Base-by-base conservation (phyloP, 2,888 invertebrate species). In the Cancer borealis region DNA sequence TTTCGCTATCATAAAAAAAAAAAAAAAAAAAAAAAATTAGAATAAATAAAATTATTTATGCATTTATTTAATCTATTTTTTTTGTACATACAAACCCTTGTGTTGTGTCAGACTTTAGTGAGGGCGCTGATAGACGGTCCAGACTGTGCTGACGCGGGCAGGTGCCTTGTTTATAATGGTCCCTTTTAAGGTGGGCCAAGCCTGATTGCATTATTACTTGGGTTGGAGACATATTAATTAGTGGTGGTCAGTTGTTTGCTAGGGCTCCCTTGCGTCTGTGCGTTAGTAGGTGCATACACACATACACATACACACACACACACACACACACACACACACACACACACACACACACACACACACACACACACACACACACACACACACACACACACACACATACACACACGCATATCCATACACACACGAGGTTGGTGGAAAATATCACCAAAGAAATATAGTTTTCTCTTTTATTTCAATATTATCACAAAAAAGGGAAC, bases 251-350 rank as follows among this genome's bases (percentile, higher is more conserved):
- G 60, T 60, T 60, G 39, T 39, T 39, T 87, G 26, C 26, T 87
- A 12, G 26, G 26, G 87, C 12, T n/a, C 17, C 30, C 30, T 30
- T 26, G 26, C 46, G 17, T 47, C 4, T 10, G 12, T 39, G 46
- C 46, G 49, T 21, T 17, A n/a, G 26, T 46, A 39, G 30, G 46
- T 45, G 21, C 12, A 10, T 26, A 73, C 73, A 84, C 84, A 84
- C 84, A 84, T n/a, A 84, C 84, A 84, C 84, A 84, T n/a, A 79
- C 79, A 79, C 79, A 79, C 79, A 79, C 79, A 79, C 79, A 49
- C 49, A 49, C 49, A 49, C 49, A 49, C 49, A 49, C 49, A 49
- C 49, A 49, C 49, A 21, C 21, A 79, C n/a, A 26, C n/a, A 10
- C 17, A 66, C 12, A 39, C 17, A 39, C 12, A 54, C 3, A 60